These are phyloP conservation scores for Drosophila yakuba DNA, from an alignment of 1,140 invertebrate genomes.

Conservation along the genomic window DNA sequence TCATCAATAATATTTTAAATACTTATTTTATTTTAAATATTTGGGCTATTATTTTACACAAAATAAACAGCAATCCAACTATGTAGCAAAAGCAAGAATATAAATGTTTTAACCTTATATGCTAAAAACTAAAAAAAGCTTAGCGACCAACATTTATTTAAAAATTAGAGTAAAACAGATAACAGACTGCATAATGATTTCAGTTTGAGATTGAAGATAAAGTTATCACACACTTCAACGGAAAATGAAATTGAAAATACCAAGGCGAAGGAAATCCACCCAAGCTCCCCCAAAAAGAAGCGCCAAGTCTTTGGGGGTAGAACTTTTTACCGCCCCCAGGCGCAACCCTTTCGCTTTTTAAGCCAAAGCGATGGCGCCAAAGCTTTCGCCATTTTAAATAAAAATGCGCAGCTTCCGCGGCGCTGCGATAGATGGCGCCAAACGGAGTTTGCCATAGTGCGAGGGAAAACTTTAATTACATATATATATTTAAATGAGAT, in stretches of 20 bases:
- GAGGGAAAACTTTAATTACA: constrained; percentile 2
- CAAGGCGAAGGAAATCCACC: background rate
- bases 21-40: no score
- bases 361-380: constrained; percentile 72
- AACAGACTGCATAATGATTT: background rate
- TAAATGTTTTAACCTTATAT: no score
- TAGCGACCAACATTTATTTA: no score
- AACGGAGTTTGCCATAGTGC: background rate
- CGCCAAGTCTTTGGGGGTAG: constrained; percentile 9
- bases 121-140: no score
- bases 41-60: no score
- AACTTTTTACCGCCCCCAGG: constrained; percentile 36
- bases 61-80: no score
- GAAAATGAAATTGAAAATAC: background rate
- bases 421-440: constrained; percentile 52
- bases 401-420: constrained; percentile 55
- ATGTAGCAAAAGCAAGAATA: no score
- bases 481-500: background rate
- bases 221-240: background rate
- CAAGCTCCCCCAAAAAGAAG: constrained; percentile 20
- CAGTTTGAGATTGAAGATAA: background rate
- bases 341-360: constrained; percentile 80
- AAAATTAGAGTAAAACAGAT: no score
- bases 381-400: constrained; percentile 81
- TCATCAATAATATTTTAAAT: no score